phyloP scores from a whole-genome alignment of 1,140 invertebrate genomes.

The Orius laevigatus region DNA sequence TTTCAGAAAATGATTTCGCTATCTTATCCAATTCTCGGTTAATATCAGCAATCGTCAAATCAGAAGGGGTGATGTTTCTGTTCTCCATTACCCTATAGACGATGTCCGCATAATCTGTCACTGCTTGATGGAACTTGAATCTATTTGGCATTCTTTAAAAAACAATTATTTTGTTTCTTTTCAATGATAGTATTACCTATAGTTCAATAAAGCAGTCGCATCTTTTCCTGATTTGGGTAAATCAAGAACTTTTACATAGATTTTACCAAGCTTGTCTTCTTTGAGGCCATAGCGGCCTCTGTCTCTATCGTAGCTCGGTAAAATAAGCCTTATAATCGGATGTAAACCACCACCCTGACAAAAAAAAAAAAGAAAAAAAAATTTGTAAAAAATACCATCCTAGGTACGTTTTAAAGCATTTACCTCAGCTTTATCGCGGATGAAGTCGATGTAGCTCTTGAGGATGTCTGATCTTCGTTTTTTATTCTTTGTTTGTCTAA shows the following conservation, averaged over 20 bases:
- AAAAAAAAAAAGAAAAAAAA: conserved; percentile 13
- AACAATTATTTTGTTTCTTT: conserved; percentile 8
- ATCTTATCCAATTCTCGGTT: conserved; percentile 54
- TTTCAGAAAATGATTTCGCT: conserved; percentile 30
- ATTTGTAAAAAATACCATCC: conserved; percentile 8
- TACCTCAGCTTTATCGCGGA: not conserved
- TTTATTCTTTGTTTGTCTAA: conserved; percentile 27
- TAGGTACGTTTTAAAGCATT: not conserved
- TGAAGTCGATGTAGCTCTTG: conserved; percentile 31
- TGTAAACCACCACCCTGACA: conserved; percentile 38
- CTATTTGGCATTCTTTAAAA: too few species aligned
- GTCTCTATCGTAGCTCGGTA: conserved; percentile 48
- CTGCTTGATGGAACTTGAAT: conserved; percentile 27
- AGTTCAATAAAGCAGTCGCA: conserved; percentile 45
- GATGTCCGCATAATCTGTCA: conserved; percentile 56
- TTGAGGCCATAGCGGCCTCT: conserved; percentile 48
- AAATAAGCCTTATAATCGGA: conserved; percentile 48
- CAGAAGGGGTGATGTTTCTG: conserved; percentile 33
- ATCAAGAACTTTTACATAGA: conserved; percentile 50
- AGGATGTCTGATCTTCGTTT: conserved; percentile 33
- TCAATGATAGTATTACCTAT: conserved; percentile 26
- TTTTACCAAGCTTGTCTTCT: conserved; percentile 41
- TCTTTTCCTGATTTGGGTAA: conserved; percentile 44
- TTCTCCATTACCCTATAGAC: conserved; percentile 50
- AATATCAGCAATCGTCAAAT: conserved; percentile 43